Evolutionary conservation across 2,888 invertebrate species (phyloP).

Genomic region (Thymelicus sylvestris): DNA sequence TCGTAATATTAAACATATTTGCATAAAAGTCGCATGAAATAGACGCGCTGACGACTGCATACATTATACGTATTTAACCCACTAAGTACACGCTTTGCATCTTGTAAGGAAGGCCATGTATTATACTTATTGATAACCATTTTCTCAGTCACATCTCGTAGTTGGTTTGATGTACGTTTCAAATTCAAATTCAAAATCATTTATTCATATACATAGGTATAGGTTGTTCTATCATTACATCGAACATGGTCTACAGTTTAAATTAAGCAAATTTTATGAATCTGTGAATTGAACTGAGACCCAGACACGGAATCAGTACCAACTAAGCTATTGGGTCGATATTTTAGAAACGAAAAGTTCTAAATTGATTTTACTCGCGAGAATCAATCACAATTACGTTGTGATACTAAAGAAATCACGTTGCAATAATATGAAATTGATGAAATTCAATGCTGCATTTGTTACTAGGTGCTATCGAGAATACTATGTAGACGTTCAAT

Average conservation of each 20-base stretch:
- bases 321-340: no score
- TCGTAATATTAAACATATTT: conserved; percentile 16
- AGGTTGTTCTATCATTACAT: no score
- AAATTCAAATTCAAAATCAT: no score
- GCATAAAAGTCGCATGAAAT: conserved; percentile 23
- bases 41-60: not conserved
- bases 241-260: no score
- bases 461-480: not conserved
- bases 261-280: no score
- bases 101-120: conserved; percentile 15
- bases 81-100: conserved; percentile 7
- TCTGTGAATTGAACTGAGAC: no score
- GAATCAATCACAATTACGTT: not conserved
- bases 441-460: not conserved
- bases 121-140: not conserved
- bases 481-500: conserved; percentile 5
- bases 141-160: no score
- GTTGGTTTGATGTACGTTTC: no score
- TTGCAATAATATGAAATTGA: not conserved
- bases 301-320: no score
- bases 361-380: no score
- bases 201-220: no score
- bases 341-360: no score
- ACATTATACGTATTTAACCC: conserved; percentile 28
- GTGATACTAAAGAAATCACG: not conserved